Percentiles rank a stretch among this genome's conserved stretches.
Conservation (phyloP, 2,113 vertebrate species). For the Stercorarius parasiticus region DNA sequence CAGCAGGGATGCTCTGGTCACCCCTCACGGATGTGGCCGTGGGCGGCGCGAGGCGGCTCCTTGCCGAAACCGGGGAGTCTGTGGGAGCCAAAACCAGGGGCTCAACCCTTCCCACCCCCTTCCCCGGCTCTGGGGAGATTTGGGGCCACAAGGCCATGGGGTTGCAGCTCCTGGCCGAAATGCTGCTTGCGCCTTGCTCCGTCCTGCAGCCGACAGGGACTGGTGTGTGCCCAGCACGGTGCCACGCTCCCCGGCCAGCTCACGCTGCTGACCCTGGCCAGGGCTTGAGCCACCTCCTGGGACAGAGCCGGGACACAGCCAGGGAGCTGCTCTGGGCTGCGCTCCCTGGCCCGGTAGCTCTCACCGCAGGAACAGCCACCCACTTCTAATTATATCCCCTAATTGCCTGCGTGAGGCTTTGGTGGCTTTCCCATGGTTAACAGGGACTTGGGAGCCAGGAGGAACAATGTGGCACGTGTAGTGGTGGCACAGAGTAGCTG, state of each 20-base stretch:
- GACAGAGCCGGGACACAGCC: neutral
- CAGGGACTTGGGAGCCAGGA: neutral
- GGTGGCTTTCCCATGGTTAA: neutral
- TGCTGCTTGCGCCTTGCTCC: accelerated
- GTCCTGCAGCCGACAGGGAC: neutral
- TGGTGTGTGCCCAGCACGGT: accelerated
- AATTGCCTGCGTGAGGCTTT: neutral
- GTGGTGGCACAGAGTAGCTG: neutral
- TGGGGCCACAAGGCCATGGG: neutral
- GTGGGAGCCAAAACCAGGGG: neutral
- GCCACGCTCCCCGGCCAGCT: neutral
- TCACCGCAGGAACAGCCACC: neutral
- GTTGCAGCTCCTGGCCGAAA: neutral
- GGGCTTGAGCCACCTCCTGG: neutral
- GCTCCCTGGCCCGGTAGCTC: neutral
- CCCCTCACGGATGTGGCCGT: neutral
- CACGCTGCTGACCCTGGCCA: neutral
- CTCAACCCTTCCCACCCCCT: neutral
- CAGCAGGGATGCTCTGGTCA: accelerated
- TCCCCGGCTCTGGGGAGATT: neutral
- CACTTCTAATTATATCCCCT: neutral
- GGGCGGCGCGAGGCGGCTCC: accelerated
- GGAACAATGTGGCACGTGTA: accelerated
- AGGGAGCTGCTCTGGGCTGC: neutral
- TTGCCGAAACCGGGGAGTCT: neutral